Evolutionary conservation across 2,888 invertebrate species (phyloP).

Genomic region (Beris morrisii): DNA sequence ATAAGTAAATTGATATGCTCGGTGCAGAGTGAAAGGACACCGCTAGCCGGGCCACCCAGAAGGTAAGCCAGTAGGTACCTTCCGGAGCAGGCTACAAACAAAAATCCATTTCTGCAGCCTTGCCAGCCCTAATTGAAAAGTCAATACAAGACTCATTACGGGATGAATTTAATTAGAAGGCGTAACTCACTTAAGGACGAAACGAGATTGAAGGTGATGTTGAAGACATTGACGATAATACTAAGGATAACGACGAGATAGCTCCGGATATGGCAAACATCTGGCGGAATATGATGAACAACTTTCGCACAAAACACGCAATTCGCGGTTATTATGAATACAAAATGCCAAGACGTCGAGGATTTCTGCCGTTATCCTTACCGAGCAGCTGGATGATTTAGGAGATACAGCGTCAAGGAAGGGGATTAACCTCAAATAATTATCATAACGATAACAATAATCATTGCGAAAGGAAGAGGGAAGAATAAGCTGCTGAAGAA

Average conservation of each 20-base stretch:
- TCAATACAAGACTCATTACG: conserved; percentile 38
- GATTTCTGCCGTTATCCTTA: no score
- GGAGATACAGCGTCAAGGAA: background rate
- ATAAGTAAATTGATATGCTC: no score
- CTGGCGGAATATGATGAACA: background rate
- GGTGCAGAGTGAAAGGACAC: no score
- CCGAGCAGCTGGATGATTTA: background rate
- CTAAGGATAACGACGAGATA: conserved; percentile 18
- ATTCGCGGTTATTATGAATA: conserved; percentile 11
- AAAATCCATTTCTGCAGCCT: conserved; percentile 13
- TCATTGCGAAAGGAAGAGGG: background rate
- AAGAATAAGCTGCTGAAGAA: background rate
- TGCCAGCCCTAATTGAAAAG: conserved; percentile 35
- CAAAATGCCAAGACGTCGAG: background rate
- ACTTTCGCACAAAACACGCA: background rate
- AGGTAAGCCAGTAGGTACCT: background rate
- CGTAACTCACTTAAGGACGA: conserved; percentile 34
- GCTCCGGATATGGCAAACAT: conserved; percentile 4
- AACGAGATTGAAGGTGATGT: conserved; percentile 17
- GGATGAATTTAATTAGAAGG: conserved; percentile 36
- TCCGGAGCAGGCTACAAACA: background rate
- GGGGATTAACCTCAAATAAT: conserved; percentile 16
- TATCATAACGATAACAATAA: conserved; percentile 19
- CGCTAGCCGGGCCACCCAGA: no score
- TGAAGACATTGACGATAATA: conserved; percentile 17